Evolutionary conservation across 92 coral and sea anemone genomes (phyloP), one percentile per base, ranked within the genome.

Genomic region (Anthopleura xanthogrammica): DNA sequence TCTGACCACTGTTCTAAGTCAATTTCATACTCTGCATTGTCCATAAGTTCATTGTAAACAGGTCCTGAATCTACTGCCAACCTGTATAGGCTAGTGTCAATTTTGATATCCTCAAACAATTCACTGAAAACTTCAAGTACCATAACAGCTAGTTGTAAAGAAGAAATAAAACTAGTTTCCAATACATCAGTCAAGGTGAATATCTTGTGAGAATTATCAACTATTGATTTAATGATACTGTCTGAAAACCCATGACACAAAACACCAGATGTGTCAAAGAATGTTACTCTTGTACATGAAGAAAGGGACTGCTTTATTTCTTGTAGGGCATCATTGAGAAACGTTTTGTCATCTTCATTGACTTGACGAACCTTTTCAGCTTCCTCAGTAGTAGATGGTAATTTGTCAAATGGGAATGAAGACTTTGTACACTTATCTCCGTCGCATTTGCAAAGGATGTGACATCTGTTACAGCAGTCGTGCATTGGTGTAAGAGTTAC

Each of bases 401-500:
- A 4, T 42, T 80, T 56, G 71, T 88, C 91, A 84, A 88, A 88
- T 41, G 46, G 43, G 64, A 40, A 56, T 2, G 52, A 16, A 40
- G 88, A 52, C 17, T 19, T 52, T 3, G 74, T 8, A 43, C 91
- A 88, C 68, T 83, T 56, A 78, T 79, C 82, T 23, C 60, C 60
- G 12, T 60, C 81, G 68, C 92, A 85, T 4, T 41, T 82, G 66
- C 89, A 85, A 12, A 52, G 3, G 1, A 72, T 9, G 40, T 86
- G 89, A 76, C 92, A 86, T 46, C 92, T 52, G 52, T 43, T 90
- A 52, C 93, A 86, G 29, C 93, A 90, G n/a, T n/a, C n/a, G n/a
- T n/a, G n/a, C n/a, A n/a, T n/a, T n/a, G n/a, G n/a, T n/a, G n/a
- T n/a, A n/a, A n/a, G n/a, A n/a, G n/a, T n/a, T n/a, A n/a, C n/a